Percentiles rank a stretch among this genome's conserved stretches.
These are phyloP conservation scores for Macropodus opercularis DNA, from an alignment of 2,797 vertebrate genomes.

Conservation along the genomic window DNA sequence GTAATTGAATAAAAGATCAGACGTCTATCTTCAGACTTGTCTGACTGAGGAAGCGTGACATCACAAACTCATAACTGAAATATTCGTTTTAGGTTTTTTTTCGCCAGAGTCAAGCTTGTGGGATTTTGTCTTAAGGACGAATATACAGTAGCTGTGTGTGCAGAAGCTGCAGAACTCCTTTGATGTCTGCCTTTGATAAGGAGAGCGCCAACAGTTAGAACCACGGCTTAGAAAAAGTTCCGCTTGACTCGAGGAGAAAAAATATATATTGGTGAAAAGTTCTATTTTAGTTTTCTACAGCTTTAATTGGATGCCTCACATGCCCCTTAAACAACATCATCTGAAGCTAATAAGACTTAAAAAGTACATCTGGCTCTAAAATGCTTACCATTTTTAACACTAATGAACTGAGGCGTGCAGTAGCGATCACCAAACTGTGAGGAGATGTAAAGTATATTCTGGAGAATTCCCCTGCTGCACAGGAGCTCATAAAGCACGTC, in stretches of 20 bases:
- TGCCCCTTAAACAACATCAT: slow-evolving; percentile 83
- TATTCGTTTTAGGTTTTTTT: slow-evolving; percentile 44
- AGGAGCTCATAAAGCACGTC: slow-evolving; percentile 79
- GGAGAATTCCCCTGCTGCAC: slow-evolving; percentile 79
- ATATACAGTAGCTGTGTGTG: slow-evolving; percentile 52
- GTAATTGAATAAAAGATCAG: neutral
- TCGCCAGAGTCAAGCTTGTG: slow-evolving; percentile 30
- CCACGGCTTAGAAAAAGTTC: slow-evolving; percentile 68
- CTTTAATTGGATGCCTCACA: slow-evolving; percentile 81
- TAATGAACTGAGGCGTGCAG: slow-evolving; percentile 82
- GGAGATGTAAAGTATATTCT: slow-evolving; percentile 75
- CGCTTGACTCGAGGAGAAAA: slow-evolving; percentile 52
- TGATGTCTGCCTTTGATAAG: slow-evolving; percentile 76
- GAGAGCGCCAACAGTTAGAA: slow-evolving; percentile 50
- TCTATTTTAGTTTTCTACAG: slow-evolving; percentile 71
- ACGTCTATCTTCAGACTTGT: slow-evolving; percentile 5
- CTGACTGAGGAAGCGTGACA: slow-evolving; percentile 10
- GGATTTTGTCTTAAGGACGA: slow-evolving; percentile 65
- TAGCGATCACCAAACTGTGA: slow-evolving; percentile 71
- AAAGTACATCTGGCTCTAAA: slow-evolving; percentile 84
- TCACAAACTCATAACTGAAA: slow-evolving; percentile 46
- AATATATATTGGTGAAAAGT: slow-evolving; percentile 57
- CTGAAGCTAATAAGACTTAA: slow-evolving; percentile 84
- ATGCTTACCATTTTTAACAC: slow-evolving; percentile 83
- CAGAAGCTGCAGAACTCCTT: slow-evolving; percentile 55